Percentiles rank a stretch among this genome's conserved stretches.
phyloP scores from a whole-genome alignment of 2,797 vertebrate species.

The Brachymystax lenok region DNA sequence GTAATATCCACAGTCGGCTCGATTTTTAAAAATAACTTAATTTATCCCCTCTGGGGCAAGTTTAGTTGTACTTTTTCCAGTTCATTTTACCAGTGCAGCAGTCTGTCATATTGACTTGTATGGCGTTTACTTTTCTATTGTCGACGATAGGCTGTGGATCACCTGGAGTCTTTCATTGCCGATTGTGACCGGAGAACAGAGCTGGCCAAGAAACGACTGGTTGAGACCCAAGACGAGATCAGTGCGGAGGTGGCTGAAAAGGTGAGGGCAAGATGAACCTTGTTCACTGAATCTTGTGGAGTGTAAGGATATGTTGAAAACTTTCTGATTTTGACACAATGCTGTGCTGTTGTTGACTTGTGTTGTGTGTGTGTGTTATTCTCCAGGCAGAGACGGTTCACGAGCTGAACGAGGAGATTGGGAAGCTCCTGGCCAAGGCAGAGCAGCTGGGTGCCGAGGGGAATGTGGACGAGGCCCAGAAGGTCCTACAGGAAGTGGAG shows the following conservation, averaged over 20 bases:
- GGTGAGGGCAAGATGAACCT: slow-evolving; percentile 66
- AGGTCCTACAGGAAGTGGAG: slow-evolving; percentile 96
- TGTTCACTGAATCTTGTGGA: neutral
- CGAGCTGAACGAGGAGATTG: slow-evolving; percentile 97
- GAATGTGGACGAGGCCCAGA: slow-evolving; percentile 97
- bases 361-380: slow-evolving; percentile 7
- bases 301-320: no score
- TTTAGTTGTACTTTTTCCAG: neutral
- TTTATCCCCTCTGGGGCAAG: neutral
- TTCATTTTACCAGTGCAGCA: neutral
- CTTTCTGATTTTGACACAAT: no score
- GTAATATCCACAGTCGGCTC: slow-evolving; percentile 56
- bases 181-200: slow-evolving; percentile 98
- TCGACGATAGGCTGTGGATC: slow-evolving; percentile 87
- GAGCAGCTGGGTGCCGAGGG: slow-evolving; percentile 97
- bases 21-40: neutral
- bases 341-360: no score
- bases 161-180: slow-evolving; percentile 95
- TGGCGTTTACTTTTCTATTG: neutral
- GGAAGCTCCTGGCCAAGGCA: slow-evolving; percentile 95
- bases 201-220: slow-evolving; percentile 94
- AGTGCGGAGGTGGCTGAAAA: slow-evolving; percentile 97
- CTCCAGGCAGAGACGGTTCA: slow-evolving; percentile 96
- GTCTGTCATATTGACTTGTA: neutral
- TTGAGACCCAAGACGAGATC: slow-evolving; percentile 98